phyloP scores from a whole-genome alignment of 2,113 vertebrate species.

The Macquaria australasica region DNA sequence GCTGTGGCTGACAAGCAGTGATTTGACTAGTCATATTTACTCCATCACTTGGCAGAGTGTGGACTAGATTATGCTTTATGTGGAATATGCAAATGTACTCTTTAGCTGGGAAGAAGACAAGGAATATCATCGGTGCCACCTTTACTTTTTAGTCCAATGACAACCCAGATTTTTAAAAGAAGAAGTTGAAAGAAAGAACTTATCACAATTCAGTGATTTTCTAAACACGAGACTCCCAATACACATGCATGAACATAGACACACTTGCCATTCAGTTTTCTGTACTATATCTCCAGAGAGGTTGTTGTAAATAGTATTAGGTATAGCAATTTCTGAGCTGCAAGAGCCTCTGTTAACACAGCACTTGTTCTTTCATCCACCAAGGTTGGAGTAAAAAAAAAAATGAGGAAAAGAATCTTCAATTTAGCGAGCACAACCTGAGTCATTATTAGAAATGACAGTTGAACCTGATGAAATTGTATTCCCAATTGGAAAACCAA shows the following conservation, averaged over 20 bases:
- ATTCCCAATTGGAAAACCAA: constrained; percentile 99
- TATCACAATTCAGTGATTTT: constrained; percentile 27
- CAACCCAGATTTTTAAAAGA: not conserved
- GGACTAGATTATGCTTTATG: constrained; percentile 63
- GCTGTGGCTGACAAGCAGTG: constrained; percentile 67
- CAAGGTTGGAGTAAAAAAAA: constrained; percentile 73
- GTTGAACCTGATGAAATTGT: constrained; percentile 99
- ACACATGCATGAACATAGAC: constrained; percentile 13
- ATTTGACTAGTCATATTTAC: constrained; percentile 80
- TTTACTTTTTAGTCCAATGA: constrained; percentile 19
- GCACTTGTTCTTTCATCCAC: constrained; percentile 86
- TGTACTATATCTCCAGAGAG: constrained; percentile 4
- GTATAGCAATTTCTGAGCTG: constrained; percentile 41
- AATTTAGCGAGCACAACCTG: constrained; percentile 94
- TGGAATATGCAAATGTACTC: constrained; percentile 77
- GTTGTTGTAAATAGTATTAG: constrained; percentile 43
- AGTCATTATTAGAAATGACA: constrained; percentile 99
- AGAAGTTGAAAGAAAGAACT: not conserved
- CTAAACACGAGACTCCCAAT: constrained; percentile 2
- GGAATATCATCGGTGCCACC: constrained; percentile 30
- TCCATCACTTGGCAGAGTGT: constrained; percentile 69
- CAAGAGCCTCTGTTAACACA: constrained; percentile 78
- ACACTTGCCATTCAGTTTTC: constrained; percentile 3
- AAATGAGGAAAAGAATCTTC: constrained; percentile 86
- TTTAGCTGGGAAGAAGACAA: constrained; percentile 36